Base-by-base conservation (phyloP, 2,113 vertebrate genomes). In the Phyllostomus hastatus region DNA sequence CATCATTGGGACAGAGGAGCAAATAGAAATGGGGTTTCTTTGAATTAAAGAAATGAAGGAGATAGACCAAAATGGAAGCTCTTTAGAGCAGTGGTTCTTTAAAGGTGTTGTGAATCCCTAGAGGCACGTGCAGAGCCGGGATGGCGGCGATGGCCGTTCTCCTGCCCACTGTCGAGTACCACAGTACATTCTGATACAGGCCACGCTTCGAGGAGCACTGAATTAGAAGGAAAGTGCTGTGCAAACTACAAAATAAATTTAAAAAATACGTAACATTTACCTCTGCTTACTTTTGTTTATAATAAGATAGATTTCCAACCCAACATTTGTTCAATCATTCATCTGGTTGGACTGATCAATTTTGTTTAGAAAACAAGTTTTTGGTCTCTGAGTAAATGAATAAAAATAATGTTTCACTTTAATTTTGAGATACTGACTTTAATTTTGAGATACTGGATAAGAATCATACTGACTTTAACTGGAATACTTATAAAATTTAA, bases 291-390 rank as follows among this genome's bases (percentile, higher is more conserved):
- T 50, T 95, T 76, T 84, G 8, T 72, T 50, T 43, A n/a, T 88
- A 75, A 26, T 70, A 41, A 79, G 10, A 15, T 72, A 20, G 8
- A 10, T 10, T 91, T 84, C 12, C 35, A 72, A 41, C 2, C 1
- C 19, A 78, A 80, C 24, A 81, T 61, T 61, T 70, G 1, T 75
- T 9, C 31, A 8, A 79, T 5, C 10, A 48, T 82, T 94, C 48
- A 61, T 31, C 17, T 85, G 72, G 46, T 19, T 24, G 46, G 26
- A 78, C 26, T 72, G 24, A 64, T 59, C 17, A 54, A n/a, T 90
- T 95, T 84, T 87, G 9, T 64, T 88, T n/a, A 17, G 35, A 87
- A 82, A 79, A 38, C 1, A 83, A 95, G 22, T 82, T 43, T 87
- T 91, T 2, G 26, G 24, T 72, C 48, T 86, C 31, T 92, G 38